Evolutionary conservation across 2,888 invertebrate genomes (phyloP), one percentile per base, ranked within the genome.

Genomic region (Papilio protenor): DNA sequence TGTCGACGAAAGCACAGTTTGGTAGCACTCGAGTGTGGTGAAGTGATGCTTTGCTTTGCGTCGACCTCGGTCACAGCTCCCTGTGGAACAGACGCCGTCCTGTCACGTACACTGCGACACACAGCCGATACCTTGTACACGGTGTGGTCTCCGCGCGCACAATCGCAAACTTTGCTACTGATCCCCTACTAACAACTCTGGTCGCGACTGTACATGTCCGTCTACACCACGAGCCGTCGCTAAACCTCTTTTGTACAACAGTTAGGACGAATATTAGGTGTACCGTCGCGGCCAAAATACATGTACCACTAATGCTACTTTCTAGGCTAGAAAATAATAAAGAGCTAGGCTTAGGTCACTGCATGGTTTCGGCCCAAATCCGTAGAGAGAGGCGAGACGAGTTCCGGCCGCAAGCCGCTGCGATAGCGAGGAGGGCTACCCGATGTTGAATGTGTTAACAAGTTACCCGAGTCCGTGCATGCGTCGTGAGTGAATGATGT

Each of bases 101-200:
- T 59, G 14, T 74, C 52, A 78, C 72, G 73, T 55, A 77, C 69
- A 77, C 23, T 49, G 40, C 40, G 61, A 79, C 75, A 55, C 76
- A n/a, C 57, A 66, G 45, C 59, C 61, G 73, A 73, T 47, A 72
- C 66, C 45, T 84, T 89, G 85, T 86, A 91, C 92, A 93, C 93
- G 91, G 92, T 93, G 93, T 93, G 93, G 92, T 90, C 89, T 91
- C 90, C 92, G 91, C 93, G 93, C 92, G 89, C 92, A 91, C 93
- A 92, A 91, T 91, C 90, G 93, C 94, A 93, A 92, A 90, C 86
- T 89, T 89, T 89, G 94, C 94, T 93, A 91, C 87, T 88, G 85
- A 84, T 89, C 89, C 91, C 89, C 85, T 93, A 94, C 94, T 93
- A 94, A 93, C 94, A 90, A 89, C 72, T 84, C 33, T 86, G 90